Conservation (phyloP, 1,140 invertebrate genomes). For the Caligus rogercresseyi region DNA sequence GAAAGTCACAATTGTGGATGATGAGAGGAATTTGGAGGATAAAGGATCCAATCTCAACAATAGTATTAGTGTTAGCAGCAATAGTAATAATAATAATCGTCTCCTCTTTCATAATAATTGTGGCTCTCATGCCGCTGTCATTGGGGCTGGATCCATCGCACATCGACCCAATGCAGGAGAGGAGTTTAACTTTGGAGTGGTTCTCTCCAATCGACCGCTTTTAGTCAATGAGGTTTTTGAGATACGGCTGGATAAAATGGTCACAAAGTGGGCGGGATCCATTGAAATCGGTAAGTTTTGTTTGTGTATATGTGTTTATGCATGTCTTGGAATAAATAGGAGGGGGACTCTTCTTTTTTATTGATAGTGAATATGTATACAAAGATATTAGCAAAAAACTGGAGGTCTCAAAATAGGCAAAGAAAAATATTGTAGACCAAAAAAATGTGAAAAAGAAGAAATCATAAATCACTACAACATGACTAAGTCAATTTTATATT, state of each 20-base stretch:
- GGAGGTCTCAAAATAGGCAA: no score
- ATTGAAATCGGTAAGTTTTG: constrained; percentile 52
- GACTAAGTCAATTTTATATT: no score
- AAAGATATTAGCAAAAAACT: no score
- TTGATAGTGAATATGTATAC: no score
- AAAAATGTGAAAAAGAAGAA: no score
- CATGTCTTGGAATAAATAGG: no score
- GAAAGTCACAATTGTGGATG: constrained; percentile 64
- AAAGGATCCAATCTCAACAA: constrained; percentile 26
- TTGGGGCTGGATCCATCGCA: constrained; percentile 70
- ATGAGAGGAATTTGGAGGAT: constrained; percentile 54
- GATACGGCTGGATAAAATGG: constrained; percentile 66
- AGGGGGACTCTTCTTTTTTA: no score
- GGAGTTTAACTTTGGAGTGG: constrained; percentile 92
- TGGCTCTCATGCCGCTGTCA: constrained; percentile 74
- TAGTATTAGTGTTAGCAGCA: background rate
- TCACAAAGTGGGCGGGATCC: constrained; percentile 86
- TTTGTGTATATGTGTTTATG: constrained; percentile 2
- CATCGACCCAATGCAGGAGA: constrained; percentile 74
- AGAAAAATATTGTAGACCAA: no score
- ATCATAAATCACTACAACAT: no score
- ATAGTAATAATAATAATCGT: background rate
- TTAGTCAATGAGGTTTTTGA: constrained; percentile 74
- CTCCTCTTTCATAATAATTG: constrained; percentile 73
- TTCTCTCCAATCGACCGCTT: constrained; percentile 63